A percentile compares a stretch with the other conserved stretches of the same genome.
Conservation (phyloP, 2,113 vertebrate genomes). For the Sylvietta virens region DNA sequence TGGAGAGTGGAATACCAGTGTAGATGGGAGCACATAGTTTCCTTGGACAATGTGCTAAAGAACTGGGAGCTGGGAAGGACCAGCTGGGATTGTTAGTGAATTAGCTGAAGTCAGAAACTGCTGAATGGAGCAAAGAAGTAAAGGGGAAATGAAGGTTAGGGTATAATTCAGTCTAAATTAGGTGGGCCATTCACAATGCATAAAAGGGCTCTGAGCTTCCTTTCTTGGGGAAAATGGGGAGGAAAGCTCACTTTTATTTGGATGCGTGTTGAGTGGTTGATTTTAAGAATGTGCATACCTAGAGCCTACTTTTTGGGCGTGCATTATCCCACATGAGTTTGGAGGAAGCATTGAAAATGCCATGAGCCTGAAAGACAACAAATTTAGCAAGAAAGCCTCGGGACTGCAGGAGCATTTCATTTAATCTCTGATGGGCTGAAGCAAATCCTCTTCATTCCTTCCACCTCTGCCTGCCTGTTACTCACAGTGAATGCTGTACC, state of each 20-base stretch:
- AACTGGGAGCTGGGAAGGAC: slow-evolving; percentile 73
- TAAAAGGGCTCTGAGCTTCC: slow-evolving; percentile 85
- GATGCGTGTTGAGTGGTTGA: slow-evolving; percentile 63
- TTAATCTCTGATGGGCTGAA: not conserved
- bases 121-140: slow-evolving; percentile 80
- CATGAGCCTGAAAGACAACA: slow-evolving; percentile 26
- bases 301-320: slow-evolving; percentile 75
- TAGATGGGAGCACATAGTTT: slow-evolving; percentile 52
- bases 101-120: slow-evolving; percentile 88
- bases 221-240: slow-evolving; percentile 85
- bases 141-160: slow-evolving; percentile 85
- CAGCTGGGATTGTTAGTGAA: slow-evolving; percentile 84
- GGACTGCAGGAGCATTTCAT: not conserved
- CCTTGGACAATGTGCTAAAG: slow-evolving; percentile 76
- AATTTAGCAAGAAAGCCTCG: not conserved
- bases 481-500: not conserved
- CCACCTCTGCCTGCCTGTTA: not conserved
- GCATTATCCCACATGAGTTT: slow-evolving; percentile 62
- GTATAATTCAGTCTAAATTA: slow-evolving; percentile 89
- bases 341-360: slow-evolving; percentile 22
- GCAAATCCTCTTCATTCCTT: not conserved
- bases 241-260: slow-evolving; percentile 90
- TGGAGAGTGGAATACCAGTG: slow-evolving; percentile 70
- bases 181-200: slow-evolving; percentile 84
- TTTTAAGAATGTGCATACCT: slow-evolving; percentile 79